Percentiles rank a stretch among this genome's conserved stretches.
Conservation (phyloP, 2,888 invertebrate species). For the Suillia variegata region DNA sequence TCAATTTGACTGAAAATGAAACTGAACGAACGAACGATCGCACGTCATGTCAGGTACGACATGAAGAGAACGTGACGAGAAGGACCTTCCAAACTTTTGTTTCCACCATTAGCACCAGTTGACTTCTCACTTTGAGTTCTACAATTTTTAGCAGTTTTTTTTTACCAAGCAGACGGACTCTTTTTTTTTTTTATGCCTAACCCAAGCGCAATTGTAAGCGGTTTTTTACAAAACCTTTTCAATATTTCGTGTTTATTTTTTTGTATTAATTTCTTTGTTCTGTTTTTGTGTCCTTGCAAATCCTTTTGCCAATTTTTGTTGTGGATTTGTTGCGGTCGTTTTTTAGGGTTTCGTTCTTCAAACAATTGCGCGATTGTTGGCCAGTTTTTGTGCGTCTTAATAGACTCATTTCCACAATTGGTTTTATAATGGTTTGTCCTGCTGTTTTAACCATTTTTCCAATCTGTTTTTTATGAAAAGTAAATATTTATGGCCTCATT, state of each 20-base stretch:
- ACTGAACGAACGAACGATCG: not conserved
- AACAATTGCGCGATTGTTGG: slow-evolving; percentile 38
- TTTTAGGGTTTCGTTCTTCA: slow-evolving; percentile 37
- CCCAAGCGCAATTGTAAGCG: not conserved
- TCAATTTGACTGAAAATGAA: too few species aligned
- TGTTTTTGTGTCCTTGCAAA: slow-evolving; percentile 26
- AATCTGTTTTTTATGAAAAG: not conserved
- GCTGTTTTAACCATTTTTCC: slow-evolving; percentile 7
- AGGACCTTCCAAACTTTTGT: not conserved
- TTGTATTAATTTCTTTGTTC: slow-evolving; percentile 5
- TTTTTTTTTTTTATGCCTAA: not conserved
- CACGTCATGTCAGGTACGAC: not conserved
- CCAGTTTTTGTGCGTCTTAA: slow-evolving; percentile 19
- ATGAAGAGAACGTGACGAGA: not conserved
- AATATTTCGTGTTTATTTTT: slow-evolving; percentile 28
- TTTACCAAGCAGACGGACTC: not conserved
- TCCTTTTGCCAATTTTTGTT: slow-evolving; percentile 28
- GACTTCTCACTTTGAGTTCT: not conserved
- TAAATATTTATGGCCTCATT: not conserved
- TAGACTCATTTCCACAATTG: slow-evolving; percentile 17
- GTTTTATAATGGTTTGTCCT: slow-evolving; percentile 16
- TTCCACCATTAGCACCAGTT: not conserved
- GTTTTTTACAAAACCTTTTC: too few species aligned
- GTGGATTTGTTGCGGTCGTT: slow-evolving; percentile 46
- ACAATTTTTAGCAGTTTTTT: not conserved